phyloP scores from a whole-genome alignment of 1,140 invertebrate genomes.

The Papilio polyxenes region DNA sequence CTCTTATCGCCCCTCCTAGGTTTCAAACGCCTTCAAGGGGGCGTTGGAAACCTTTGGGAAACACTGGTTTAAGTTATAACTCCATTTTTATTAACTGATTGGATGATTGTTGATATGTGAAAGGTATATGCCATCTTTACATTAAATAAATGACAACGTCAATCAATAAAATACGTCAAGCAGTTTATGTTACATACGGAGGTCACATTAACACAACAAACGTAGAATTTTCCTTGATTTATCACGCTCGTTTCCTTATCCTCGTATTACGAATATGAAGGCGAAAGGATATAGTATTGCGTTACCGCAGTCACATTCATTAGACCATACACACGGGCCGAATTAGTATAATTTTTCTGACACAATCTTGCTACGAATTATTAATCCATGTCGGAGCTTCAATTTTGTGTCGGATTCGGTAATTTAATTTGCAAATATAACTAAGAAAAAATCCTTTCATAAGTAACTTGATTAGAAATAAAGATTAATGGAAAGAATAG shows the following conservation, averaged over 20 bases:
- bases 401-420: neutral
- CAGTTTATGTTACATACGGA: neutral
- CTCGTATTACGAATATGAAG: constrained; percentile 9
- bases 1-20: too few species aligned
- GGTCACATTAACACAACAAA: neutral
- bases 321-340: neutral
- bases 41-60: too few species aligned
- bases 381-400: neutral
- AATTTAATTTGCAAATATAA: constrained; percentile 5
- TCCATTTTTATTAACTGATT: too few species aligned
- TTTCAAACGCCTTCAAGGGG: too few species aligned
- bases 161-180: neutral
- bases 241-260: neutral
- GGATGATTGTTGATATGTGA: too few species aligned
- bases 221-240: neutral
- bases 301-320: neutral
- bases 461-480: too few species aligned
- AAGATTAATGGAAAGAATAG: too few species aligned
- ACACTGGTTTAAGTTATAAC: too few species aligned
- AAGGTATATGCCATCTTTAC: neutral
- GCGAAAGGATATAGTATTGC: neutral
- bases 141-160: neutral
- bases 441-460: neutral
- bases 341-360: neutral
- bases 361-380: neutral